These are phyloP conservation scores for Solenodon paradoxus DNA, from an alignment of 2,113 vertebrate species.

Conservation along the genomic window DNA sequence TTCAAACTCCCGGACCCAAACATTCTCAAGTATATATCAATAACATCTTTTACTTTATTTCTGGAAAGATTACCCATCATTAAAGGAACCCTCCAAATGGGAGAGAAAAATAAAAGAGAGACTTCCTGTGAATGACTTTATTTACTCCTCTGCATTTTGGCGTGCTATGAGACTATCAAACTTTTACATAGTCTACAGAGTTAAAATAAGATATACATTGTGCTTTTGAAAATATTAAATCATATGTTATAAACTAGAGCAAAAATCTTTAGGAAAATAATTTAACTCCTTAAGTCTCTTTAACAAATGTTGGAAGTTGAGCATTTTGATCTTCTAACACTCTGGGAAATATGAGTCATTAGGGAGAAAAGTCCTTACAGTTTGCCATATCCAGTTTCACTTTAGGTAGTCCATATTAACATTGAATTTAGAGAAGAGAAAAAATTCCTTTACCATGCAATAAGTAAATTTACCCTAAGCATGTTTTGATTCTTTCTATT, in stretches of 20 bases:
- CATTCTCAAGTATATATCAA: slow-evolving; percentile 26
- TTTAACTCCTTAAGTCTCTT: background rate
- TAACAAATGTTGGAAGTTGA: background rate
- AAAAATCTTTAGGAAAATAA: slow-evolving; percentile 9
- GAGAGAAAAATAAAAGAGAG: slow-evolving; percentile 37
- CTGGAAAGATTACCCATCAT: slow-evolving; percentile 9
- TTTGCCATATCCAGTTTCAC: slow-evolving; percentile 26
- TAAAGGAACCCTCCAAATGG: background rate
- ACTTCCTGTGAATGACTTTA: slow-evolving; percentile 47
- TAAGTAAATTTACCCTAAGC: slow-evolving; percentile 36
- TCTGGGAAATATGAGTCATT: background rate
- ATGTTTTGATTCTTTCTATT: slow-evolving; percentile 36
- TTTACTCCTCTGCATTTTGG: slow-evolving; percentile 41
- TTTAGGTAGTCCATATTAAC: slow-evolving; percentile 2
- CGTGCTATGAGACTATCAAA: slow-evolving; percentile 23
- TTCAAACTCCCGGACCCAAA: background rate
- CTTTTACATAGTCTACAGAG: slow-evolving; percentile 37
- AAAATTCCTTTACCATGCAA: background rate
- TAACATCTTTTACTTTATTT: slow-evolving; percentile 48
- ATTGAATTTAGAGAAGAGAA: slow-evolving; percentile 29
- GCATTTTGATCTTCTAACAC: background rate
- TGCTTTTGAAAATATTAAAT: slow-evolving; percentile 32
- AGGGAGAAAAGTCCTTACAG: background rate
- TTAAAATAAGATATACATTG: slow-evolving; percentile 44
- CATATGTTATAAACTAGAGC: background rate